These are phyloP conservation scores for Brenthis daphne DNA, from an alignment of 2,888 invertebrate species.

Conservation along the genomic window DNA sequence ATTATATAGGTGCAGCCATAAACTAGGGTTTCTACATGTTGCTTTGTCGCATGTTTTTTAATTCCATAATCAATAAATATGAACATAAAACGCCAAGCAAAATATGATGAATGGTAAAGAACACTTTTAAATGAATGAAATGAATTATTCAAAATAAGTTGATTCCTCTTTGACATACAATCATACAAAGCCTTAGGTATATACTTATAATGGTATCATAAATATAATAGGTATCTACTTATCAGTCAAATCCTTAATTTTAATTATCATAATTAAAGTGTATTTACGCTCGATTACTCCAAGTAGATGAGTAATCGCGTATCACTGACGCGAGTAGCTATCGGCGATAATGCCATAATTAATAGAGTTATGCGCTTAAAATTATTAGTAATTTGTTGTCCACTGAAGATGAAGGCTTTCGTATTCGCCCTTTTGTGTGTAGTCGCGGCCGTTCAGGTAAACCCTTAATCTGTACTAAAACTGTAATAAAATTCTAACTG, in stretches of 20 bases:
- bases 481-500: too few relatives aligned
- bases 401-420: constrained; percentile 64
- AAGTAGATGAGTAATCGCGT: background rate
- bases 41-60: too few relatives aligned
- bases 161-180: too few relatives aligned
- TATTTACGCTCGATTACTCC: constrained; percentile 12
- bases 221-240: background rate
- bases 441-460: constrained; percentile 66
- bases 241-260: constrained; percentile 1
- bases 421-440: constrained; percentile 61
- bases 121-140: too few relatives aligned
- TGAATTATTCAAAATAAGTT: too few relatives aligned
- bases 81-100: too few relatives aligned
- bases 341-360: constrained; percentile 37
- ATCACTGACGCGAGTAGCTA: constrained; percentile 11
- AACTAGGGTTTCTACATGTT: too few relatives aligned
- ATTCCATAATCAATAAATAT: too few relatives aligned
- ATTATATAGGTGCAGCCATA: too few relatives aligned
- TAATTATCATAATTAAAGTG: constrained; percentile 1
- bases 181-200: background rate
- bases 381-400: constrained; percentile 36
- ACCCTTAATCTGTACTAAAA: constrained; percentile 11
- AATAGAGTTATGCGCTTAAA: constrained; percentile 32
- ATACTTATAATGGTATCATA: background rate
- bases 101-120: too few relatives aligned